Conservation (phyloP, 2,888 invertebrate species). For the Andrena bicolor region DNA sequence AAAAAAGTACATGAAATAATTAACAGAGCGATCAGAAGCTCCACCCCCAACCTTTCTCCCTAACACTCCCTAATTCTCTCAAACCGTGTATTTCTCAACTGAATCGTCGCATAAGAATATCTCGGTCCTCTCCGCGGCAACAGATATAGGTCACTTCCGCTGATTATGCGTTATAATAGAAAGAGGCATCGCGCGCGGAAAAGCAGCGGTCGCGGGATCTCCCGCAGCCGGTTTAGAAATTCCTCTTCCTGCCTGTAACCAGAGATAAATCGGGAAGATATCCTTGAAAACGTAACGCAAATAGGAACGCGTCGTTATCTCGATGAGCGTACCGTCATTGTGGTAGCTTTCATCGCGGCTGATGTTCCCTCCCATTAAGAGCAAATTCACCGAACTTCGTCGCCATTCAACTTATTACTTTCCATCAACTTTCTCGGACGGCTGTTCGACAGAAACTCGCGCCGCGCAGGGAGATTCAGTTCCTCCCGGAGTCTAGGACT, state of each 20-base stretch:
- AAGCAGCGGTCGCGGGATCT: slow-evolving; percentile 26
- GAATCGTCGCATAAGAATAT: not conserved
- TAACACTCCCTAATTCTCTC: not conserved
- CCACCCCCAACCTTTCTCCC: not conserved
- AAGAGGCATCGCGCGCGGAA: slow-evolving; percentile 29
- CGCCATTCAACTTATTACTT: slow-evolving; percentile 56
- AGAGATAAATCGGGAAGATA: slow-evolving; percentile 57
- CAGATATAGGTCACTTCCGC: slow-evolving; percentile 62
- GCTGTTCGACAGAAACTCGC: not conserved
- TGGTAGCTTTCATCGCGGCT: slow-evolving; percentile 43
- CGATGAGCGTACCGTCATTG: slow-evolving; percentile 26
- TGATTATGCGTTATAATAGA: slow-evolving; percentile 49
- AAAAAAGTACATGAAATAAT: no score
- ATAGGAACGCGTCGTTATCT: slow-evolving; percentile 37
- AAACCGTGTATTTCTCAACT: not conserved
- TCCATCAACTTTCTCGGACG: slow-evolving; percentile 56
- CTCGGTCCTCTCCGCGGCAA: slow-evolving; percentile 10
- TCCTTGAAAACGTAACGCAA: slow-evolving; percentile 33
- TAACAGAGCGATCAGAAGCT: not conserved
- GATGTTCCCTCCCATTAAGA: slow-evolving; percentile 28
- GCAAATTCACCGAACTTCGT: slow-evolving; percentile 45
- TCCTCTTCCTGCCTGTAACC: slow-evolving; percentile 49
- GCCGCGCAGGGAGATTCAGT: slow-evolving; percentile 6
- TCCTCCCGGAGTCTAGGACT: not conserved
- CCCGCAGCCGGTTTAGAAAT: slow-evolving; percentile 51